phyloP scores from a whole-genome alignment of 2,113 vertebrate species.

The Centropristis striata region DNA sequence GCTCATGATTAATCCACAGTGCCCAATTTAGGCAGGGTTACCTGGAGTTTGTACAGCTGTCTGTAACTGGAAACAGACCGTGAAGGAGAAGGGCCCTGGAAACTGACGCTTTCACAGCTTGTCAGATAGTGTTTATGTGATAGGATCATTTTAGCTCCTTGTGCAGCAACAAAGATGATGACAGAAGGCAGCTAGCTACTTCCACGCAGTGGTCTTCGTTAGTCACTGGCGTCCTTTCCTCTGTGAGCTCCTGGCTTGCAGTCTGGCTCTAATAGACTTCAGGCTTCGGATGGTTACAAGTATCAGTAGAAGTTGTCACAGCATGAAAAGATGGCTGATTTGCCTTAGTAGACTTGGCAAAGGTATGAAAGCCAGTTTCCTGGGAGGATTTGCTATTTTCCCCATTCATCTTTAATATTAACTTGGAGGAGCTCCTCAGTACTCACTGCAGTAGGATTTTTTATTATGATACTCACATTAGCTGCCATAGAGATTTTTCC shows the following conservation, averaged over 20 bases:
- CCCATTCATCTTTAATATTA: constrained; percentile 63
- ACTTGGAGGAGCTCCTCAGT: constrained; percentile 36
- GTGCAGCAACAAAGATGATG: constrained; percentile 62
- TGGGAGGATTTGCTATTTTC: constrained; percentile 58
- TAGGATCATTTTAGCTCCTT: constrained; percentile 53
- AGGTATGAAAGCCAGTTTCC: constrained; percentile 46
- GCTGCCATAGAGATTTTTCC: constrained; percentile 43
- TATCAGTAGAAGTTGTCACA: constrained; percentile 75
- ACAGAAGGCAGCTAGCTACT: constrained; percentile 62
- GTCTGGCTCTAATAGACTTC: constrained; percentile 69
- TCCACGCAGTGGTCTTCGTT: constrained; percentile 58
- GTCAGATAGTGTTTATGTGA: constrained; percentile 76
- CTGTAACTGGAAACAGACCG: constrained; percentile 69
- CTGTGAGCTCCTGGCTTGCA: constrained; percentile 49
- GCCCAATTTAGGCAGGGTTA: constrained; percentile 66
- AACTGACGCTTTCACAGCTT: constrained; percentile 54
- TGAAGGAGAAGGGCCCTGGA: constrained; percentile 27
- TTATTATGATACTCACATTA: constrained; percentile 44
- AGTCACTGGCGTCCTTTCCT: constrained; percentile 53
- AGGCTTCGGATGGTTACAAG: constrained; percentile 63
- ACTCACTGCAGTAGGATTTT: constrained; percentile 40
- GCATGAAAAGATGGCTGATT: constrained; percentile 68
- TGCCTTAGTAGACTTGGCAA: constrained; percentile 62
- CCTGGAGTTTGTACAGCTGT: constrained; percentile 76
- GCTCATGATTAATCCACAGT: constrained; percentile 67